Conservation (phyloP, 53 echinoderm and acorn worm species). For the Henricia sp. region DNA sequence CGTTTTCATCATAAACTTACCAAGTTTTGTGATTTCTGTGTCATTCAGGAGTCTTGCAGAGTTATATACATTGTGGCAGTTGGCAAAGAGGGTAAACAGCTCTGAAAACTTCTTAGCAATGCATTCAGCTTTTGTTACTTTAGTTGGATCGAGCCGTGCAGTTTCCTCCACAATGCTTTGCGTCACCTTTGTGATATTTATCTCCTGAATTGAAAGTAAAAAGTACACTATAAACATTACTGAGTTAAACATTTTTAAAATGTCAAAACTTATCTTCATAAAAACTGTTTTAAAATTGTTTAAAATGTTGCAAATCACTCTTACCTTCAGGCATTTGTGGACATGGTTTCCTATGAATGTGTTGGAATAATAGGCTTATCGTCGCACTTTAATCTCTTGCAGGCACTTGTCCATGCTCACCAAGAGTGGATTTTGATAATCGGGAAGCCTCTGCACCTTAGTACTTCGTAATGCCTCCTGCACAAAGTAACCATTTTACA, state of each 20-base stretch:
- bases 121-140: neutral
- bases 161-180: neutral
- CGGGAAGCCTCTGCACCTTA: neutral
- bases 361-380: too few species aligned
- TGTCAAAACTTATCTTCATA: neutral
- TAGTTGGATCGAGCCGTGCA: neutral
- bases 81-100: neutral
- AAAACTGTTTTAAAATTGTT: neutral
- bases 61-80: conserved; percentile 15
- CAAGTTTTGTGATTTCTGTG: conserved; percentile 23
- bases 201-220: conserved; percentile 1
- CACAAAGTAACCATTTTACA: neutral
- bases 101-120: conserved; percentile 7
- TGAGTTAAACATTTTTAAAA: neutral
- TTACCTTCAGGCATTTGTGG: conserved; percentile 70
- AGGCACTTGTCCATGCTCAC: conserved; percentile 31
- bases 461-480: conserved; percentile 18
- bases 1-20: neutral
- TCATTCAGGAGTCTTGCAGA: neutral
- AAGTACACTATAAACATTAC: neutral
- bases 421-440: conserved; percentile 30
- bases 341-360: conserved; percentile 77
- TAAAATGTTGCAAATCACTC: neutral
- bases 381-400: conserved; percentile 43
- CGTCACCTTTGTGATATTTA: neutral